These are phyloP conservation scores for Sebastes hubbsi DNA, from an alignment of 2,797 vertebrate genomes.

Conservation along the genomic window DNA sequence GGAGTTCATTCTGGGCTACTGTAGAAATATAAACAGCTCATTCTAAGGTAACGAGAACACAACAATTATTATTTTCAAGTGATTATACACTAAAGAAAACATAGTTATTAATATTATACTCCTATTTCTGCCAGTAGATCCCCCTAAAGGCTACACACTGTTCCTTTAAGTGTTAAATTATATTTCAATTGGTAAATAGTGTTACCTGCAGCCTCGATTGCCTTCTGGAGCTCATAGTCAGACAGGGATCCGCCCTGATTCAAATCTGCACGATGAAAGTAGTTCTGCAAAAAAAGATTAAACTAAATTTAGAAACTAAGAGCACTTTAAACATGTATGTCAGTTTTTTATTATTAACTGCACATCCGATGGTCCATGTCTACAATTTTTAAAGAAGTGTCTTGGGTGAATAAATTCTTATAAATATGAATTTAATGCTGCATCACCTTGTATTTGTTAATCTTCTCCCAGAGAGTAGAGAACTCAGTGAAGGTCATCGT, in stretches of 20 bases:
- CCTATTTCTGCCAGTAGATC: too few relatives aligned
- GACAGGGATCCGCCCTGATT: constrained; percentile 25
- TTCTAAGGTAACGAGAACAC: too few relatives aligned
- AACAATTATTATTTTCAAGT: too few relatives aligned
- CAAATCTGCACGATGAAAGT: constrained; percentile 32
- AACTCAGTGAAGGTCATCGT: constrained; percentile 46
- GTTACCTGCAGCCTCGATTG: constrained; percentile 37
- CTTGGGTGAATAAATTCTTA: background rate
- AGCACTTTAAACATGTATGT: background rate
- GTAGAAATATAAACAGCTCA: too few relatives aligned
- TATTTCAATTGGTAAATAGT: background rate
- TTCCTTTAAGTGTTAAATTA: background rate
- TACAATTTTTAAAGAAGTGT: background rate
- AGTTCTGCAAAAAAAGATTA: constrained; percentile 29
- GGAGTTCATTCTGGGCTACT: too few relatives aligned
- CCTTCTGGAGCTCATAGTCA: constrained; percentile 24
- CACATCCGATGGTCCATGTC: too few relatives aligned
- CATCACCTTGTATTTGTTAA: constrained; percentile 49
- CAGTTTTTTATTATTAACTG: background rate
- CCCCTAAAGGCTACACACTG: too few relatives aligned
- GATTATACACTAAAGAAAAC: too few relatives aligned
- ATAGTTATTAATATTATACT: too few relatives aligned
- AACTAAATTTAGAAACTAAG: background rate
- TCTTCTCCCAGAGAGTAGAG: constrained; percentile 51
- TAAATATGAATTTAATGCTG: background rate